Base-by-base conservation (phyloP, 2,113 vertebrate genomes). In the Amazona guildingii region DNA sequence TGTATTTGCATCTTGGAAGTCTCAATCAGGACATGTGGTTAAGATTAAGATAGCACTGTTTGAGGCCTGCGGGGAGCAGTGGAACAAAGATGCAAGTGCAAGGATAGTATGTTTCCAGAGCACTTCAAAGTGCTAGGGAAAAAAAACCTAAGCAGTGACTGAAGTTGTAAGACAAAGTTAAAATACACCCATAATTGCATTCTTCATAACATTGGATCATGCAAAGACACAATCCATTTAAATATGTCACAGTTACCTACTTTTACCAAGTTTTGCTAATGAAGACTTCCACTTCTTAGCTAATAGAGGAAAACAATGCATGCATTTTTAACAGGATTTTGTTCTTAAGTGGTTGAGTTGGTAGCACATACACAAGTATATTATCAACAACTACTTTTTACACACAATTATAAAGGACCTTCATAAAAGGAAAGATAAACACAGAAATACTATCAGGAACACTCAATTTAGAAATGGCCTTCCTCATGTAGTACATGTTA, bases 21-120 rank as follows among this genome's bases (percentile, higher is more conserved):
- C 10, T 51, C 62, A 10, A 4, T 25, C 17, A 7, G 52, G 29
- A 67, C 0, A 1, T 0, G 1, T 0, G 6, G 44, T 31, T 49
- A 48, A 48, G 17, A 49, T 46, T 59, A 51, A 75, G 49, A 11
- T 41, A 52, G 14, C 8, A 37, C 0, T 31, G 24, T 24, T 2
- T 46, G 8, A 37, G 20, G 15, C 43, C 29, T 59, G 43, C 14
- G 24, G 23, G 15, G 2, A 80, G 49, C 67, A 92, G 28, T 14
- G 64, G 19, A 83, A 35, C 3, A 66, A 25, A 25, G n/a, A 46
- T 24, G 12, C 23, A 70, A 82, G 49, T 4, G 20, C 33, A 52
- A 83, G 48, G 31, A 51, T 1, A 46, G 25, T 19, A 5, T 4
- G 5, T 41, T 92, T 90, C 70, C 66, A 15, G 9, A 68, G 17